Percentiles rank a stretch among this genome's conserved stretches.
Conservation (phyloP, 2,888 invertebrate genomes). For the Drosophila imparisetae region DNA sequence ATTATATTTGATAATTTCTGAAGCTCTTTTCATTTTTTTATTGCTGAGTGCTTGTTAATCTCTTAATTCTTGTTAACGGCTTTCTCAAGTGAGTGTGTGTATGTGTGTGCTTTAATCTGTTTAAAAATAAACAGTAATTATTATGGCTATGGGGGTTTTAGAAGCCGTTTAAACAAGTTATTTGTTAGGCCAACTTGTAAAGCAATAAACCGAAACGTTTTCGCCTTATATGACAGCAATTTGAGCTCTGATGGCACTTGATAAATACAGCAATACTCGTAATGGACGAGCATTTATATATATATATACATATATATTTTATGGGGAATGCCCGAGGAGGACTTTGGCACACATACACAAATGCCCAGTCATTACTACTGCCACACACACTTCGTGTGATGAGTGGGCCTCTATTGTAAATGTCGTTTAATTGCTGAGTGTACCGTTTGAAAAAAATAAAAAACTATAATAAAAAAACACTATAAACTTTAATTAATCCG, state of each 20-base stretch:
- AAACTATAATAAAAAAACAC: not conserved
- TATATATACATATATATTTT: not conserved
- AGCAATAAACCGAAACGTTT: constrained; percentile 4
- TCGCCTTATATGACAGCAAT: constrained; percentile 19
- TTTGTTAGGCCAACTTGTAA: constrained; percentile 7
- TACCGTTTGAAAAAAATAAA: not conserved
- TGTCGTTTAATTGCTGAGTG: not conserved
- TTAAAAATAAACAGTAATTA: constrained; percentile 8
- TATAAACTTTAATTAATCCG: not conserved
- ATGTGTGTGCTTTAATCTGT: not conserved
- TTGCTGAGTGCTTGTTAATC: too few species aligned
- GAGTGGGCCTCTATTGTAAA: not conserved
- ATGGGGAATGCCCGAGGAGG: constrained; percentile 18
- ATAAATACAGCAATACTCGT: constrained; percentile 6
- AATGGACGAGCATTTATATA: not conserved
- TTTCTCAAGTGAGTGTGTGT: not conserved
- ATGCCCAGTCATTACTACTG: constrained; percentile 15
- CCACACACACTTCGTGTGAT: not conserved
- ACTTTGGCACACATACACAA: constrained; percentile 34
- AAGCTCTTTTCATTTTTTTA: not conserved
- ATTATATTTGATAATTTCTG: not conserved
- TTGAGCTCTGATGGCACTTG: constrained; percentile 31
- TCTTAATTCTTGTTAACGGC: not conserved
- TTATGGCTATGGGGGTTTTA: constrained; percentile 6
- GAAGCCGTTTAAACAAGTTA: constrained; percentile 14